These are phyloP conservation scores for Gambusia affinis DNA, from an alignment of 2,113 vertebrate species.

Conservation along the genomic window DNA sequence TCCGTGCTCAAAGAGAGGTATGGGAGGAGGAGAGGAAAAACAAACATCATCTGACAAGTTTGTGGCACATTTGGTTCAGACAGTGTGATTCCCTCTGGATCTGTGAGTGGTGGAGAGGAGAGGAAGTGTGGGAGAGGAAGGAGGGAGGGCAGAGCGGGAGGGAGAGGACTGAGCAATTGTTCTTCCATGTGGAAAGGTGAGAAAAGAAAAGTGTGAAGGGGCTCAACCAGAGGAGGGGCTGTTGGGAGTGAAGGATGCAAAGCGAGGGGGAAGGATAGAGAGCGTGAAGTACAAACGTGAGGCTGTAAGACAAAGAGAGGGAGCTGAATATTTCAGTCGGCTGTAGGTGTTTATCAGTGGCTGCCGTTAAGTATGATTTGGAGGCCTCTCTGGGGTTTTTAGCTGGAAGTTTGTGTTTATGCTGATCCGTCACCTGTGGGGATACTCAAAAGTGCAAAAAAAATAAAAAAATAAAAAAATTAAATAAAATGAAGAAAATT, in stretches of 20 bases:
- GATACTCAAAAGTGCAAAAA: not conserved
- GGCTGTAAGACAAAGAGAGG: slow-evolving; percentile 11
- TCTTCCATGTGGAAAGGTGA: slow-evolving; percentile 80
- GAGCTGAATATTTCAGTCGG: slow-evolving; percentile 38
- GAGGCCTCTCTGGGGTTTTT: not conserved
- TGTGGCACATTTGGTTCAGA: slow-evolving; percentile 75
- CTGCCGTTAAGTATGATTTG: slow-evolving; percentile 20
- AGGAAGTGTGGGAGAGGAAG: slow-evolving; percentile 43
- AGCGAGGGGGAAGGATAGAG: slow-evolving; percentile 11
- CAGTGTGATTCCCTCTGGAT: slow-evolving; percentile 69
- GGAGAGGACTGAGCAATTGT: slow-evolving; percentile 69
- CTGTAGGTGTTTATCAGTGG: slow-evolving; percentile 7
- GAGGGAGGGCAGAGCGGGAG: slow-evolving; percentile 41
- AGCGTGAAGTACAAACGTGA: slow-evolving; percentile 22
- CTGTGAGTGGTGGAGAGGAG: slow-evolving; percentile 45
- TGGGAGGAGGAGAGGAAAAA: slow-evolving; percentile 52
- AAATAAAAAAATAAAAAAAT: not conserved
- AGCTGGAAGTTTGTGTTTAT: not conserved
- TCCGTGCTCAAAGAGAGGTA: slow-evolving; percentile 33
- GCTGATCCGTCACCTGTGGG: not conserved
- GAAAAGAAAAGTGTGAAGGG: slow-evolving; percentile 68
- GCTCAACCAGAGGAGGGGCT: slow-evolving; percentile 42
- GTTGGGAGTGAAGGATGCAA: slow-evolving; percentile 18
- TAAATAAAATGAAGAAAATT: not conserved
- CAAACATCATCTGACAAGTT: slow-evolving; percentile 73